These are phyloP conservation scores for Nasonia oneida DNA, from an alignment of 2,888 invertebrate genomes.

Conservation along the genomic window DNA sequence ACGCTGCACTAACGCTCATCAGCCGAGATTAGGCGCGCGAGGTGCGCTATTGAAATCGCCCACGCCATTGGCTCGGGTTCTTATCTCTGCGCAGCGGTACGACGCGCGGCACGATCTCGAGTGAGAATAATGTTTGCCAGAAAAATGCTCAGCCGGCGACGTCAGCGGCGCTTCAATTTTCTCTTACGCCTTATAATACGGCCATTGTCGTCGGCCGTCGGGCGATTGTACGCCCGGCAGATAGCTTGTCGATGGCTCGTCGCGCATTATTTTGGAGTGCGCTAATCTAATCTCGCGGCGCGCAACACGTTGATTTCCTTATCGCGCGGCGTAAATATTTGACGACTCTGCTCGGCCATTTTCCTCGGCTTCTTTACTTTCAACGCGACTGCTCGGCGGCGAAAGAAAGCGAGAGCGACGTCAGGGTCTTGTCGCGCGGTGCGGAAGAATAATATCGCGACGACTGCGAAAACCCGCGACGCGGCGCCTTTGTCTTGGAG, in stretches of 20 bases:
- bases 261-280: conserved; percentile 1
- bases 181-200: neutral
- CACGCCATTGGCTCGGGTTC: too few relatives aligned
- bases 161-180: neutral
- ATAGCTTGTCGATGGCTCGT: neutral
- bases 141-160: neutral
- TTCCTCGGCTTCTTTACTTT: neutral
- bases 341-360: neutral
- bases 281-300: conserved; percentile 28
- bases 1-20: neutral
- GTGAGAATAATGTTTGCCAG: neutral
- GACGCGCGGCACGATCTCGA: neutral
- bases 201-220: too few relatives aligned
- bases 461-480: too few relatives aligned
- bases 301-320: conserved; percentile 23
- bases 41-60: too few relatives aligned
- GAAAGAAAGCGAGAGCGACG: too few relatives aligned
- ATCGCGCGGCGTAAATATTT: conserved; percentile 35
- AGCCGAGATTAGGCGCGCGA: neutral
- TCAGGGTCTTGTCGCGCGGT: too few relatives aligned
- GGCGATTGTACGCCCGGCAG: neutral
- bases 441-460: neutral
- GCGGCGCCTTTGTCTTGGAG: too few relatives aligned
- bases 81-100: too few relatives aligned
- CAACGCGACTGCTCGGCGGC: too few relatives aligned